Evolutionary conservation across 2,113 vertebrate species (phyloP), one percentile per base, ranked within the genome.

Genomic region (Casuarius casuarius): DNA sequence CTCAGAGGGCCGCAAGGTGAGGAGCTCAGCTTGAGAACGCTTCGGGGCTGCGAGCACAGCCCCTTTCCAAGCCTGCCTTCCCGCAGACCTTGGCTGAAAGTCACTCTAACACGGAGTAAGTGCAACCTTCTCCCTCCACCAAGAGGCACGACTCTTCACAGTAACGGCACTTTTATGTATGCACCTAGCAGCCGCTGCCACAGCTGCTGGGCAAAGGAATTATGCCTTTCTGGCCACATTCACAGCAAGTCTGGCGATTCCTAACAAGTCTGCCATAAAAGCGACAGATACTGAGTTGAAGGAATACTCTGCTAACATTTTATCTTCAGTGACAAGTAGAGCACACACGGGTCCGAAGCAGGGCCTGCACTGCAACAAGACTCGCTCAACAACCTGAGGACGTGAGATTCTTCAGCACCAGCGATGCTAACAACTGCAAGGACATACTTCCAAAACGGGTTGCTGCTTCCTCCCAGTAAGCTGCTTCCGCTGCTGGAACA

Each of bases 401-500:
- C 2, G 3, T 25, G 79, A 90, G 90, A 33, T 11, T 61, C 68
- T 10, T 10, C 40, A 8, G 76, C 0, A 0, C 58, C 23, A 73
- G 85, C 40, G 88, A 20, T 35, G 67, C 42, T 26, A 29, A 21
- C 0, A 42, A 10, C n/a, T 8, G 61, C 56, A 18, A 72, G 84
- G 90, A 87, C 94, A 52, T 65, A 59, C 58, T 61, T 84, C 92
- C 94, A n/a, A 62, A 82, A 38, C 0, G 25, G 66, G 85, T 13
- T 66, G 68, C 85, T n/a, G 87, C 0, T 94, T 94, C 82, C 93
- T 92, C 83, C 58, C 68, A 12, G n/a, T 40, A 56, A 89, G 91
- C 44, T 31, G 77, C 87, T 94, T 96, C 94, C 72, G 51, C 82
- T 83, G 19, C 0, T 19, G 25, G 81, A 91, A 92, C 92, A 91